phyloP scores from a whole-genome alignment of 2,113 vertebrate species.

The Coptodon bakossiorum region DNA sequence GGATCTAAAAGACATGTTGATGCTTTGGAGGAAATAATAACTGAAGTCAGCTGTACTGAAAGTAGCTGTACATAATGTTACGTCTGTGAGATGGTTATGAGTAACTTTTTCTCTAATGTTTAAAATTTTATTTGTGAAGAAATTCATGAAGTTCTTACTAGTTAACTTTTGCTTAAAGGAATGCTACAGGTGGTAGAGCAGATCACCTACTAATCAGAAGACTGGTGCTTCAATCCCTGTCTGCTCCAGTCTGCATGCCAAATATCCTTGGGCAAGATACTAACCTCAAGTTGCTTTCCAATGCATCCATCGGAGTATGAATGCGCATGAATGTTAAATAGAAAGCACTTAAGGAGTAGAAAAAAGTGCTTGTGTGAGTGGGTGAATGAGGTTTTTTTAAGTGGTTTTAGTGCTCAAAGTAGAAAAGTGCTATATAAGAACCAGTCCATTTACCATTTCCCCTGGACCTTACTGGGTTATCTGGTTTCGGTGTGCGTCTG shows the following conservation, averaged over 20 bases:
- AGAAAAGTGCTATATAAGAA: background rate
- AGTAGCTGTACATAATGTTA: background rate
- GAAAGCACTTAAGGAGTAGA: background rate
- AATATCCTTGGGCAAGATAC: background rate
- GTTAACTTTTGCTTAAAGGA: background rate
- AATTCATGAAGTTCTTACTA: background rate
- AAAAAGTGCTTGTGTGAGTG: background rate
- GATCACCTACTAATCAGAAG: background rate
- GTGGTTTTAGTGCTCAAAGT: background rate
- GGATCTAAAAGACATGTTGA: background rate
- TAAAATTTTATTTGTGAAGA: background rate
- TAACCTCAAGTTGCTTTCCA: background rate
- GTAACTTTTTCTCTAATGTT: background rate
- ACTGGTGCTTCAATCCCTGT: background rate
- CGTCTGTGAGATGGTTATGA: background rate
- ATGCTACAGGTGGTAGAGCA: background rate
- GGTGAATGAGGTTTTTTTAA: background rate
- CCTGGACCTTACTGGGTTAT: background rate
- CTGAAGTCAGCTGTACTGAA: background rate
- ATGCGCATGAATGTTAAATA: background rate
- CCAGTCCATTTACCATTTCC: background rate
- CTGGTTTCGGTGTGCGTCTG: background rate
- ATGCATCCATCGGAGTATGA: background rate
- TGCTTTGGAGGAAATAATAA: background rate
- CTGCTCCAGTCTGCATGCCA: background rate